Base-by-base conservation (phyloP, 30 jellyfish, hydroid and myxozoan species). In the Aurelia aurita region DNA sequence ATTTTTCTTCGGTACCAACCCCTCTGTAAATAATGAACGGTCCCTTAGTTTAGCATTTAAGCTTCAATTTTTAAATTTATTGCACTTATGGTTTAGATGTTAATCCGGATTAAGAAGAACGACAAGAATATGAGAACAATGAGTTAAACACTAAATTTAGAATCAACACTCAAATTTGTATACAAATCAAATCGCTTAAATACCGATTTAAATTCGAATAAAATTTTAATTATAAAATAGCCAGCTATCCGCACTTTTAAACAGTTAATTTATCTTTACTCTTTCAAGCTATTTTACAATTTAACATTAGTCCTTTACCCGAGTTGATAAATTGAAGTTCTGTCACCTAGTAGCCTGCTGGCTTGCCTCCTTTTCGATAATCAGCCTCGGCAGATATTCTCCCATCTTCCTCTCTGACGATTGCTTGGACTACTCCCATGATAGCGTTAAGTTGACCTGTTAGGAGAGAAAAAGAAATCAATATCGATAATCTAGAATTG, bases 341-440 rank as follows among this genome's bases (percentile, higher is more conserved):
- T 63, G 15, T 82, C 44, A 22, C 79, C 87, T 86, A 95, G 79
- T 31, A 90, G 43, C 99, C 99, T 46, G 96, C 92, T 61, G 99
- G 99, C 59, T 79, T 77, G 75, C 99, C 99, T 68, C 99, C 99
- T 85, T 95, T 95, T 63, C 99, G 77, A 75, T 66, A 84, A 76
- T 95, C 99, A 73, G 98, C 89, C 60, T 89, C 98, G 10, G 99
- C 99, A 18, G 92, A 74, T 16, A 89, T 84, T 77, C 74, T 90
- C 9, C 99, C 99, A 47, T 87, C 89, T 4, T 97, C 97, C 9
- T 77, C 86, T 76, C 97, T 64, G 28, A 91, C 99, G 28, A 95
- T 85, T 49, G 99, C 99, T 87, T 95, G 99, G 32, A 95, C 98
- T 14, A 95, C 99, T 1, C 99, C 99, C 99, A 95, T 87, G 11